These are phyloP conservation scores for Lanius collurio DNA, from an alignment of 2,113 vertebrate species.

Conservation along the genomic window DNA sequence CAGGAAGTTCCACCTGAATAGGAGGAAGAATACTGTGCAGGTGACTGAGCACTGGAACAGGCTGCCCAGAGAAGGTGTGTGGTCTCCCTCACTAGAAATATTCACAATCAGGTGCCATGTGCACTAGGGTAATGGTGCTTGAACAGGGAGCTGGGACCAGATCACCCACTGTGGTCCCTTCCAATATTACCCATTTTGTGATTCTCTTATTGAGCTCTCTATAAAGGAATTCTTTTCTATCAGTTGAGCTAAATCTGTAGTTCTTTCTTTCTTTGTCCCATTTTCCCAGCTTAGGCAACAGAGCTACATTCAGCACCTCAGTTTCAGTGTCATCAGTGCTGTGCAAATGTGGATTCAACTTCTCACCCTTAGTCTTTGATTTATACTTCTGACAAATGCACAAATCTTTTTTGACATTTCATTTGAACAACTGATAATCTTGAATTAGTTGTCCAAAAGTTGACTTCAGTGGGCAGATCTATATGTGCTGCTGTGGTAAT, in stretches of 20 bases:
- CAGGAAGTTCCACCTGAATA: background rate
- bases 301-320: background rate
- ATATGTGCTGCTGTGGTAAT: background rate
- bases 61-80: background rate
- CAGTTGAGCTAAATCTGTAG: background rate
- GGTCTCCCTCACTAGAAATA: background rate
- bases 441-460: background rate
- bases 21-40: background rate
- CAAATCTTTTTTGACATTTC: background rate
- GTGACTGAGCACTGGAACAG: background rate
- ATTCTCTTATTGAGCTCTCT: background rate
- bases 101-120: fast-evolving
- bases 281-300: background rate
- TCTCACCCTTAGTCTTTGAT: background rate
- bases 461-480: background rate
- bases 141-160: background rate
- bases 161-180: background rate
- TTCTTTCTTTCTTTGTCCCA: background rate
- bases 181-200: background rate
- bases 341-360: background rate
- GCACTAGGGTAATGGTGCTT: too few relatives aligned
- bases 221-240: background rate
- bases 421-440: background rate
- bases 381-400: background rate
- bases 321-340: background rate